Base-by-base conservation (phyloP, 2,797 vertebrate species). In the Decapterus maruadsi region DNA sequence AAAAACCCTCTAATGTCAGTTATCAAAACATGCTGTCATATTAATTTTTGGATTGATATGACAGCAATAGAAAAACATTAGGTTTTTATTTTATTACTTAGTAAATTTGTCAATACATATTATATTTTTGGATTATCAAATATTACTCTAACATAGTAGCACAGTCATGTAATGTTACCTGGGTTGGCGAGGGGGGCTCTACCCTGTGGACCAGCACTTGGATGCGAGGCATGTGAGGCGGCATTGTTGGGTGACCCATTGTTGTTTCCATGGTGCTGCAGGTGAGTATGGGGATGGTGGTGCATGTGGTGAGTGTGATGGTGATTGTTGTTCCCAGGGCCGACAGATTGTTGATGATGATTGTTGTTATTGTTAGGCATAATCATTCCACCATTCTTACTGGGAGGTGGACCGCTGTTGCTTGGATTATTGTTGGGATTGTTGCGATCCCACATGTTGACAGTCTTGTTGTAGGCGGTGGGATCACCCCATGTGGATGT, bases 401-500 rank as follows among this genome's bases (percentile, higher is more conserved):
- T 92, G 53, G 90, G 78, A 54, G 88, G 87, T 69, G 90, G 92
- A 50, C 85, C 86, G 1, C 80, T 78, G 77, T 94, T 92, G 94
- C 95, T 82, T 84, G 95, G 91, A 88, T 96, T 95, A 91, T 94
- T 94, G 93, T 94, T 97, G 64, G 97, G 95, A 93, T 95, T 98
- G 92, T 98, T 99, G 87, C 96, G 97, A 91, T 99, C 98, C 98
- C 98, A 99, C 97, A 98, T 95, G 92, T 98, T 99, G 94, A 97
- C 97, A 92, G 95, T 94, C 93, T 97, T 97, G 90, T 94, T 96
- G 94, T 96, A 96, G 84, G 92, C 83, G 86, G 77, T 96, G 20
- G 98, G 98, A 95, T 99, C 97, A 12, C 98, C 98, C 98, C 98
- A 99, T 88, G 98, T 97, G 86, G 98, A 98, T 85, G 98, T 99